Conservation (phyloP, 2,113 vertebrate species). For the Sturnira hondurensis region DNA sequence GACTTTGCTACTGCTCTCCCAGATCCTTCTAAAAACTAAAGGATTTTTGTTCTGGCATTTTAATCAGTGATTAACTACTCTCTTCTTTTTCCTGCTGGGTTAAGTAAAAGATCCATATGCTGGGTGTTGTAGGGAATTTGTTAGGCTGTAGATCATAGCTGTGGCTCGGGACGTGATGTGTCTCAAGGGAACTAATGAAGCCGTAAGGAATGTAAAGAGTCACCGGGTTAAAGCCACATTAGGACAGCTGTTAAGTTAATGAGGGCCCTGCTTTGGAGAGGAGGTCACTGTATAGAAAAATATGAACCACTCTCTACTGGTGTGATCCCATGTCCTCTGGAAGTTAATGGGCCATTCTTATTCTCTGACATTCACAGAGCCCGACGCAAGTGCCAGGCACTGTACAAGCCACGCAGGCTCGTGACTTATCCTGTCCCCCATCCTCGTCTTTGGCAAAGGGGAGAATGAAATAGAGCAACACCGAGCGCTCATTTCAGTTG, state of each 20-base stretch:
- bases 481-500: background rate
- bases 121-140: slow-evolving; percentile 86
- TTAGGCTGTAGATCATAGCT: slow-evolving; percentile 86
- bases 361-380: background rate
- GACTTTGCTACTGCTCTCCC: slow-evolving; percentile 70
- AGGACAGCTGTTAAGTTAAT: slow-evolving; percentile 90
- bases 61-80: slow-evolving; percentile 86
- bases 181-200: slow-evolving; percentile 86
- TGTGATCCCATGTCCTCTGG: slow-evolving; percentile 72
- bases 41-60: slow-evolving; percentile 82
- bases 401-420: background rate
- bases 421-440: background rate
- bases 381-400: background rate
- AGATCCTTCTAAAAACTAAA: slow-evolving; percentile 79
- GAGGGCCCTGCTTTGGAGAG: slow-evolving; percentile 79
- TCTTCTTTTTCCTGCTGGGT: slow-evolving; percentile 85
- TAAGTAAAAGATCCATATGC: slow-evolving; percentile 88
- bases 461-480: background rate
- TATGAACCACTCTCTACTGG: slow-evolving; percentile 72
- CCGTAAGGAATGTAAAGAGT: slow-evolving; percentile 88
- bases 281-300: slow-evolving; percentile 84
- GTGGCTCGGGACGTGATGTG: slow-evolving; percentile 81
- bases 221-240: slow-evolving; percentile 91
- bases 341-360: slow-evolving; percentile 62
- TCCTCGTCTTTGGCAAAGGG: background rate